Base-by-base conservation (phyloP, 2,797 vertebrate genomes). In the Lophius americanus region DNA sequence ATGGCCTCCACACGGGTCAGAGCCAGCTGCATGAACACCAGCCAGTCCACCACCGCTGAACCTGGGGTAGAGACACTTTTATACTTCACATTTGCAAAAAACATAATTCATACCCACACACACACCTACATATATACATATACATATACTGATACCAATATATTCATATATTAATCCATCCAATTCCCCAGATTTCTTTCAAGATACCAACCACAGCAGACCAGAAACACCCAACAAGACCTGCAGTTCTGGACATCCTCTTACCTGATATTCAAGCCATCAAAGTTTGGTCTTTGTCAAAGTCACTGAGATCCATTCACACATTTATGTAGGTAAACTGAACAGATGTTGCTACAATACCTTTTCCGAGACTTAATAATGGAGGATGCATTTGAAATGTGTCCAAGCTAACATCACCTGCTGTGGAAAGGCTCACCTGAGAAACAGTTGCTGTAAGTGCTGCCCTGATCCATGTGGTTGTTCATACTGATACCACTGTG, bases 1-100 rank as follows among this genome's bases (percentile, higher is more conserved):
- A 95, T 82, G 0, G 95, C 95, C 80, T 97, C 96, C 6, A 93
- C 89, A 1, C 97, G 95, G 47, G 87, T 95, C 83, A 94, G 90
- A 3, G 88, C 88, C 67, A 96, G 89, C 80, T 88, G 79, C 59
- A 75, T 93, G 86, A 95, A 97, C 89, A 99, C 95, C 89, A 99
- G 88, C 97, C 97, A 99, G 91, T 98, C 97, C 68, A 98, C 95
- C 85, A 96, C 87, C 0, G 93, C 90, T 1, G 97, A 97, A 57
- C 97, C 97, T 98, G 83, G 49, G 62, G 13, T 57, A 6, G 44
- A 50, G 77, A 0, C 53, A 59, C 44, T 46, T 7, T 0, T 7
- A 0, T 6, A n/a, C 5, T 23, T 2, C 1, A 53, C 7, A 33
- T 9, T 9, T n/a, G 8, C 6, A 68, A 13, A 35, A 11, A 4